Evolutionary conservation across 2,797 vertebrate genomes (phyloP).

Genomic region (Echiichthys vipera): DNA sequence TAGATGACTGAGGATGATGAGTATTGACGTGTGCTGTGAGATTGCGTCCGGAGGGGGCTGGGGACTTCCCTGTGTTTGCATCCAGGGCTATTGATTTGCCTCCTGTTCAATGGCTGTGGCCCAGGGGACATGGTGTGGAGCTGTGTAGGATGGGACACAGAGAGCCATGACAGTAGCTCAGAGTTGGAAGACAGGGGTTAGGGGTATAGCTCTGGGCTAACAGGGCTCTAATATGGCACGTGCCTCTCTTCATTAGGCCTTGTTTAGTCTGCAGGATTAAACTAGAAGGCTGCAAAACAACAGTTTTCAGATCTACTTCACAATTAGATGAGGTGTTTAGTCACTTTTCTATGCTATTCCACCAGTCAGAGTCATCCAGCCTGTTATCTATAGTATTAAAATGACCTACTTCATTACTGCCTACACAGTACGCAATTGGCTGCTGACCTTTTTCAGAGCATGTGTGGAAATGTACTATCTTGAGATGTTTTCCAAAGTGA

Average conservation of each 20-base stretch:
- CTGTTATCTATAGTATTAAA: conserved; percentile 35
- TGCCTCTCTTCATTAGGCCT: conserved; percentile 48
- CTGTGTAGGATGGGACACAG: conserved; percentile 48
- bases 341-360: conserved; percentile 21
- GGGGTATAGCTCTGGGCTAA: conserved; percentile 56
- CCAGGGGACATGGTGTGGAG: conserved; percentile 64
- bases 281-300: conserved; percentile 32
- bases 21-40: conserved; percentile 80
- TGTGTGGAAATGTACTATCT: conserved; percentile 16
- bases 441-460: conserved; percentile 21
- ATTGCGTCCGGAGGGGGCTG: conserved; percentile 78
- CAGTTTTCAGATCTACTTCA: conserved; percentile 11
- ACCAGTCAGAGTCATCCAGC: conserved; percentile 8
- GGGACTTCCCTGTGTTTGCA: conserved; percentile 81
- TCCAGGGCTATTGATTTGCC: conserved; percentile 79
- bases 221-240: conserved; percentile 48
- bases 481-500: conserved; percentile 23
- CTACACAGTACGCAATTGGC: background rate
- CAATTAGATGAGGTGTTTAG: conserved; percentile 16
- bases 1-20: conserved; percentile 82
- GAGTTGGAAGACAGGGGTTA: conserved; percentile 36
- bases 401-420: conserved; percentile 25
- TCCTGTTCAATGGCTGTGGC: conserved; percentile 74
- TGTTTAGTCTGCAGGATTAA: conserved; percentile 41
- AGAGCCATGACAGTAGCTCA: conserved; percentile 47